These are phyloP conservation scores for Hydractinia symbiolongicarpus DNA, from an alignment of 30 jellyfish, hydroid and myxozoan genomes.

Conservation along the genomic window DNA sequence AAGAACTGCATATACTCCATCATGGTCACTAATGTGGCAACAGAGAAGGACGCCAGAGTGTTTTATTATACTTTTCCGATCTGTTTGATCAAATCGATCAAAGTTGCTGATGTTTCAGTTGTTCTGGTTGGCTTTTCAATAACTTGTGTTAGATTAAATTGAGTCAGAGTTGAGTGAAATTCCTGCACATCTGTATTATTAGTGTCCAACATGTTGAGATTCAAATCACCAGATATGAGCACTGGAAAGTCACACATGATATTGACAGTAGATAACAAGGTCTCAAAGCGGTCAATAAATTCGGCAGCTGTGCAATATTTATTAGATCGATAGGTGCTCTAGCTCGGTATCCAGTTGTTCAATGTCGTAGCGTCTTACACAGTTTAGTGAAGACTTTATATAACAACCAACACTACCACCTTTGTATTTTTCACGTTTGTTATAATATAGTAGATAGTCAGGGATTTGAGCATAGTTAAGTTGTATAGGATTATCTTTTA, in stretches of 20 bases:
- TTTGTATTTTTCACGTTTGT: slow-evolving; percentile 43
- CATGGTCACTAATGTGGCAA: slow-evolving; percentile 30
- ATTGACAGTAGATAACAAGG: not conserved
- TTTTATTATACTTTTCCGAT: not conserved
- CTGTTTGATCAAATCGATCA: slow-evolving; percentile 38
- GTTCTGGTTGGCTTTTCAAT: slow-evolving; percentile 40
- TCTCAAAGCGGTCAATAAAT: not conserved
- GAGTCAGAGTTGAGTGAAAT: slow-evolving; percentile 22
- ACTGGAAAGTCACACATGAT: slow-evolving; percentile 3
- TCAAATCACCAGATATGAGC: slow-evolving; percentile 44
- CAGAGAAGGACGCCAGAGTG: slow-evolving; percentile 19
- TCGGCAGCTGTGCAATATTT: slow-evolving; percentile 8
- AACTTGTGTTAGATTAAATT: slow-evolving; percentile 38
- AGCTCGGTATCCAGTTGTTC: slow-evolving; percentile 55
- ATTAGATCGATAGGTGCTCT: too few relatives aligned
- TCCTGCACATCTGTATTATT: slow-evolving; percentile 17
- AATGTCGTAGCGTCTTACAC: slow-evolving; percentile 42
- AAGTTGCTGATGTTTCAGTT: slow-evolving; percentile 40
- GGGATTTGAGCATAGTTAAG: slow-evolving; percentile 41
- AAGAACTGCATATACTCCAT: slow-evolving; percentile 25
- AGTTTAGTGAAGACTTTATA: slow-evolving; percentile 35
- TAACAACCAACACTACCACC: slow-evolving; percentile 67
- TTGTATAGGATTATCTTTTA: slow-evolving; percentile 49
- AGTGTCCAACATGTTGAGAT: slow-evolving; percentile 25
- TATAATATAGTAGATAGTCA: slow-evolving; percentile 41